Percentiles rank a stretch among this genome's conserved stretches.
Evolutionary conservation across 2,113 vertebrate species (phyloP).

Genomic region (Lampris incognitus): DNA sequence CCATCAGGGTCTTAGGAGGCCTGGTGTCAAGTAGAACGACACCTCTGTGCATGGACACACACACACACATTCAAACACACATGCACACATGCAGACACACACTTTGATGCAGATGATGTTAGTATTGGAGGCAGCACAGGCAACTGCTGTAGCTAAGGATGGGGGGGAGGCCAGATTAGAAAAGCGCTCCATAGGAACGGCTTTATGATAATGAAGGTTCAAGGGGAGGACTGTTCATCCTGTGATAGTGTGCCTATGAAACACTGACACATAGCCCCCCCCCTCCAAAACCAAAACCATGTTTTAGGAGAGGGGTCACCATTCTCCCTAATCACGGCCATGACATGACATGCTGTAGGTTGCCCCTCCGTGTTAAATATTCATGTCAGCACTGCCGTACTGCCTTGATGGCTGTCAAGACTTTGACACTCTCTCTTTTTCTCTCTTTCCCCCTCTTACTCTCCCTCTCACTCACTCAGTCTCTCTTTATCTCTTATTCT

Average conservation of each 20-base stretch:
- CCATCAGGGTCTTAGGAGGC: constrained; percentile 60
- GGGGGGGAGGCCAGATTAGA: constrained; percentile 53
- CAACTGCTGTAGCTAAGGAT: constrained; percentile 46
- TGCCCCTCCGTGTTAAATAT: constrained; percentile 84
- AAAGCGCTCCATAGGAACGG: constrained; percentile 74
- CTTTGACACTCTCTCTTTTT: constrained; percentile 80
- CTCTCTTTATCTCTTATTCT: constrained; percentile 16
- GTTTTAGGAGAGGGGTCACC: constrained; percentile 82
- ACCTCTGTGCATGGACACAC: neutral
- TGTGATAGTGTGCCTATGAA: constrained; percentile 73
- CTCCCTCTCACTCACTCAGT: constrained; percentile 26
- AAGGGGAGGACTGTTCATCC: constrained; percentile 66
- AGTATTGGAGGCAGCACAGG: constrained; percentile 39
- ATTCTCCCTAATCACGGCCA: constrained; percentile 82
- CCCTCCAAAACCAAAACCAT: constrained; percentile 69
- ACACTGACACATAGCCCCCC: constrained; percentile 65
- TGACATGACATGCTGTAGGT: constrained; percentile 85
- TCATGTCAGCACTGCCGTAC: constrained; percentile 80
- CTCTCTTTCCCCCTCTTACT: constrained; percentile 62
- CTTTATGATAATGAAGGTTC: constrained; percentile 81
- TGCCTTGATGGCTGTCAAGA: constrained; percentile 82
- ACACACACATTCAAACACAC: constrained; percentile 11
- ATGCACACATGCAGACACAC: constrained; percentile 26
- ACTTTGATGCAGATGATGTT: constrained; percentile 29
- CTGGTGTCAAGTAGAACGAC: constrained; percentile 56